Evolutionary conservation across 2,888 invertebrate species (phyloP).

Genomic region (Hipparchia semele): DNA sequence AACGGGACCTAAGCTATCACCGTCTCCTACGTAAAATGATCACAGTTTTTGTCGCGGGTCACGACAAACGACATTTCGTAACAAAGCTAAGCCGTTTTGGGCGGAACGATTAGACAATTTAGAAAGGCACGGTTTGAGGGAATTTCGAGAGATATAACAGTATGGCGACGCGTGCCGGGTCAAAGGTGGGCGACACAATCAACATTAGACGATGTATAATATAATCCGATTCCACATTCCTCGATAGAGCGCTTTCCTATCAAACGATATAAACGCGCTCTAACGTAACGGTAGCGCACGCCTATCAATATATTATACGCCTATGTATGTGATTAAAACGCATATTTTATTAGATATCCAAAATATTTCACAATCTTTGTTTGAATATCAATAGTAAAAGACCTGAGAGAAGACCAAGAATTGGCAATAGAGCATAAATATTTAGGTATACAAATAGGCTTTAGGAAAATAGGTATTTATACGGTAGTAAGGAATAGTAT

Average conservation of each 20-base stretch:
- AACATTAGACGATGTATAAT: constrained; percentile 34
- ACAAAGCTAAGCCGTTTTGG: constrained; percentile 24
- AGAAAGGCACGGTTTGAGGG: constrained; percentile 36
- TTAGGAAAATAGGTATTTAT: too few species aligned
- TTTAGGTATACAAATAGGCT: too few species aligned
- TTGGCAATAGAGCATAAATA: too few species aligned
- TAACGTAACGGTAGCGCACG: neutral
- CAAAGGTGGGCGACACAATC: constrained; percentile 48
- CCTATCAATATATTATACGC: neutral
- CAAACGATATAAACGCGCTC: neutral
- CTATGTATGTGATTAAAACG: too few species aligned
- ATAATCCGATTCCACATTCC: constrained; percentile 32
- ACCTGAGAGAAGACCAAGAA: too few species aligned
- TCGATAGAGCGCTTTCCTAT: neutral
- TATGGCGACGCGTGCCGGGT: constrained; percentile 47
- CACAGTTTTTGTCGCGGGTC: constrained; percentile 7
- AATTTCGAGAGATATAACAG: constrained; percentile 25
- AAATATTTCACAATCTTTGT: too few species aligned
- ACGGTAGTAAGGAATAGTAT: too few species aligned
- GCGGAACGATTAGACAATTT: constrained; percentile 29
- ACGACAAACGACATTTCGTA: constrained; percentile 20
- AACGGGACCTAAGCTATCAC: constrained; percentile 8
- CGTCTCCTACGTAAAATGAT: constrained; percentile 1
- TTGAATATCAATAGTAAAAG: too few species aligned
- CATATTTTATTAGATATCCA: too few species aligned